Percentiles rank a stretch among this genome's conserved stretches.
These are phyloP conservation scores for Oncorhynchus keta DNA, from an alignment of 2,113 vertebrate genomes.

Conservation along the genomic window DNA sequence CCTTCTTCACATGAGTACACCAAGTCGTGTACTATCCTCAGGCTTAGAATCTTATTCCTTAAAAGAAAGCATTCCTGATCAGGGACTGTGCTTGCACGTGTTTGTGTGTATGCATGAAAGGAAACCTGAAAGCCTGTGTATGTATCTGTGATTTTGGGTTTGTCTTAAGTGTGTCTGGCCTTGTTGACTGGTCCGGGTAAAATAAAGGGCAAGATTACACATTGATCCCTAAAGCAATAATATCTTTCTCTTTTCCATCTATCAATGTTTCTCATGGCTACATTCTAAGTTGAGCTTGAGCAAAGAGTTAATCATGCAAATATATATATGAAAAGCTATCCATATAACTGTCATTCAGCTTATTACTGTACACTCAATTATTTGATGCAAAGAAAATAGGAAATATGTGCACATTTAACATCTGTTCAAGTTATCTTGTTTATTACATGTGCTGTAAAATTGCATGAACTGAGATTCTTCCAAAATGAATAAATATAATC, in stretches of 20 bases:
- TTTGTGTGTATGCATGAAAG: not conserved
- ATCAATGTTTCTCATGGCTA: constrained; percentile 14
- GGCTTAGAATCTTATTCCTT: constrained; percentile 21
- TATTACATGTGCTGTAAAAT: constrained; percentile 51
- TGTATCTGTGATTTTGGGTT: not conserved
- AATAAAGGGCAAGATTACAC: not conserved
- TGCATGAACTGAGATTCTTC: constrained; percentile 39
- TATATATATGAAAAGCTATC: not conserved
- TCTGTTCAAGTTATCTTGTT: constrained; percentile 43
- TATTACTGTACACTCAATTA: constrained; percentile 28
- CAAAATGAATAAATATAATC: constrained; percentile 46
- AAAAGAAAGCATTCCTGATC: constrained; percentile 28
- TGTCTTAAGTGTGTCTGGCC: not conserved
- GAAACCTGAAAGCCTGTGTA: too few species aligned
- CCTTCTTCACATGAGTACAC: constrained; percentile 21
- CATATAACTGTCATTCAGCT: constrained; percentile 3
- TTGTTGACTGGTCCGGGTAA: not conserved
- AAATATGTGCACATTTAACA: constrained; percentile 27
- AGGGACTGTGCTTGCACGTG: constrained; percentile 2
- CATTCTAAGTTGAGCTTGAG: not conserved
- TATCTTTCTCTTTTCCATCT: constrained; percentile 11
- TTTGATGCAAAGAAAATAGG: constrained; percentile 12
- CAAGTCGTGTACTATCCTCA: constrained; percentile 24
- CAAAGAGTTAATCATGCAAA: constrained; percentile 5
- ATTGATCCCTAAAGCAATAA: constrained; percentile 40